Base-by-base conservation (phyloP, 2,888 invertebrate genomes). In the Drosophila bunnanda region DNA sequence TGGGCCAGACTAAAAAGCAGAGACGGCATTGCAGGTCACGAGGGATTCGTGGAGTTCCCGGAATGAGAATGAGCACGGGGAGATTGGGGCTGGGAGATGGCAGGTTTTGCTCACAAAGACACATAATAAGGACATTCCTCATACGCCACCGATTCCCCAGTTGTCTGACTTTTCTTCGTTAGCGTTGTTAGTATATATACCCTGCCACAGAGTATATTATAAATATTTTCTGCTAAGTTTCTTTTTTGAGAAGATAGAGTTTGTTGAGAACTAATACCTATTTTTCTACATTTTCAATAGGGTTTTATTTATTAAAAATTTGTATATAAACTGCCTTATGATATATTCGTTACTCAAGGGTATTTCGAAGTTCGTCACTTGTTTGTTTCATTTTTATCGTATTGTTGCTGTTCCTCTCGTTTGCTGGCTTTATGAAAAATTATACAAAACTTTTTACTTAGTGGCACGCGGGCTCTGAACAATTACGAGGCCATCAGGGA, bases 381-480 rank as follows among this genome's bases (percentile, higher is more conserved):
- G 2, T 20, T 20, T 67, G n/a, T n/a, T n/a, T n/a, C n/a, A n/a
- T 72, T 54, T 61, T 70, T 71, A 65, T 71, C 65, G 64, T 66
- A 48, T 57, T 76, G 65, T 60, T 57, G 25, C 48, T 66, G 55
- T 22, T 65, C 17, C 56, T 12, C 53, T 61, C 58, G 48, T 28
- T 58, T 4, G 43, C 20, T 34, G 72, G 64, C 64, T 84, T 77
- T 84, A 76, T 66, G 73, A 79, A 83, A 87, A 81, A 84, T 81
- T 87, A 87, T 88, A 84, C 85, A 77, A 82, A 82, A 82, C 82
- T 87, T 82, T 84, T 87, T 84, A 84, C 88, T 82, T 84, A 87
- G 88, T 78, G 66, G 55, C 70, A 41, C 64, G 57, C 57, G 57
- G 61, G 66, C 78, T 57, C 76, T 70, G 57, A 82, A 69, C 82